A percentile compares a stretch with the other conserved stretches of the same genome.
Evolutionary conservation across 2,797 vertebrate genomes (phyloP).

Genomic region (Bovichtus diacanthus): DNA sequence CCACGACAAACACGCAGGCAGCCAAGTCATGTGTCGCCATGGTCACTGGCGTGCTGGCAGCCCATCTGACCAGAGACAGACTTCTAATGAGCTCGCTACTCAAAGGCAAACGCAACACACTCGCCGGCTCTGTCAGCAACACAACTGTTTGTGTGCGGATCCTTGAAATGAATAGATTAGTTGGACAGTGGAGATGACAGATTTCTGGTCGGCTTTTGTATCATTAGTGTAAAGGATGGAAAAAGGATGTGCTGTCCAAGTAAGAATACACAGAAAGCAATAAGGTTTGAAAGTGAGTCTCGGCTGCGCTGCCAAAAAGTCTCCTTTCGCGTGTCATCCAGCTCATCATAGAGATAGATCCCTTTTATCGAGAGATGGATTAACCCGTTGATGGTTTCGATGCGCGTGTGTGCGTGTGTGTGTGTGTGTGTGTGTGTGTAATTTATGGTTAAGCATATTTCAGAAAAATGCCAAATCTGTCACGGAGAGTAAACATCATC

Average conservation of each 20-base stretch:
- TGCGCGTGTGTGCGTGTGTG: too few species aligned
- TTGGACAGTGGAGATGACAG: constrained; percentile 15
- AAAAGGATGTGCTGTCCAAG: constrained; percentile 13
- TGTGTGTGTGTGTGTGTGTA: too few species aligned
- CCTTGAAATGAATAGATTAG: constrained; percentile 34
- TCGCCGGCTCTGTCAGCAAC: constrained; percentile 32
- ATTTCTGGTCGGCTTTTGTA: constrained; percentile 5
- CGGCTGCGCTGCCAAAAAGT: too few species aligned
- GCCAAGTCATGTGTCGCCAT: constrained; percentile 62
- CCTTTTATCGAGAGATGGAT: too few species aligned
- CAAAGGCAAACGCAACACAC: constrained; percentile 41
- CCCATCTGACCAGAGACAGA: constrained; percentile 61
- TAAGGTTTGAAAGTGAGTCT: constrained; percentile 7
- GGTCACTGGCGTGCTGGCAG: constrained; percentile 62
- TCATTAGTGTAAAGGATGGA: constrained; percentile 31
- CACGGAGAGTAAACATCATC: background rate
- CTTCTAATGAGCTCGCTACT: constrained; percentile 62
- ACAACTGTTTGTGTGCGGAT: constrained; percentile 21
- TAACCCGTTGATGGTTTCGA: too few species aligned
- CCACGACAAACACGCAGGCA: constrained; percentile 35
- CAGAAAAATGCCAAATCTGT: background rate
- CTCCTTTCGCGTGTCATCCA: background rate
- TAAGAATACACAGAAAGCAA: constrained; percentile 25
- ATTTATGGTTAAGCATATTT: background rate
- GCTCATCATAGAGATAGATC: too few species aligned